Evolutionary conservation across 2,113 vertebrate species (phyloP).

Genomic region (Corvus hawaiiensis): DNA sequence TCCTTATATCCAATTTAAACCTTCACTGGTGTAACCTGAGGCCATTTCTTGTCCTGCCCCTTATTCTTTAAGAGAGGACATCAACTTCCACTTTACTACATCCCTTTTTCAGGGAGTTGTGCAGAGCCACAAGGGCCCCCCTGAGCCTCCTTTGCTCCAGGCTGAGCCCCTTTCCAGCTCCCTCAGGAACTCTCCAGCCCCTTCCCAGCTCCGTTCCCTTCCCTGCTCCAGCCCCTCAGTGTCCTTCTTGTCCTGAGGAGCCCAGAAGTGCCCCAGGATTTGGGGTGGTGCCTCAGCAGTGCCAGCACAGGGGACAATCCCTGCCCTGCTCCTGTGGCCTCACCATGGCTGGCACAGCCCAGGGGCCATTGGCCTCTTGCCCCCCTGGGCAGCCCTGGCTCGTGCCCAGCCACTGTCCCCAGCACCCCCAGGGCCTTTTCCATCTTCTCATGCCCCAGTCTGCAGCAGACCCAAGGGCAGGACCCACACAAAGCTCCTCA

Average conservation of each 20-base stretch:
- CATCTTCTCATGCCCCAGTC: neutral
- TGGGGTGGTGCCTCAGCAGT: neutral
- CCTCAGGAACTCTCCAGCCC: neutral
- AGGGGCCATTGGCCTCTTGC: neutral
- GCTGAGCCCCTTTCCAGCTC: neutral
- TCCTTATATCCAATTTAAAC: no score
- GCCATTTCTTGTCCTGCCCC: neutral
- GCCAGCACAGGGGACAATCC: neutral
- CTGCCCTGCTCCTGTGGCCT: neutral
- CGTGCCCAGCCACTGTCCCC: neutral
- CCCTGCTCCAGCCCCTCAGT: neutral
- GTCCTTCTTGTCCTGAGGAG: neutral
- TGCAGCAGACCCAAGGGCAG: neutral
- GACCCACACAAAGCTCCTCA: no score
- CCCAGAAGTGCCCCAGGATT: neutral
- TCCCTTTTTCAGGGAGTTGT: neutral
- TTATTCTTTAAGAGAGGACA: neutral
- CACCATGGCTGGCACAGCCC: neutral
- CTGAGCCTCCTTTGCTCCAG: neutral
- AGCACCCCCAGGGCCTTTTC: neutral
- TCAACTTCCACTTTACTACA: neutral
- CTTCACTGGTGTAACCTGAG: neutral
- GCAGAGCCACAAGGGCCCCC: neutral
- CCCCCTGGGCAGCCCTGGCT: neutral
- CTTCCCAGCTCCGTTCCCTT: neutral